Evolutionary conservation across 1,140 invertebrate species (phyloP).

Genomic region (Neelides sp.): DNA sequence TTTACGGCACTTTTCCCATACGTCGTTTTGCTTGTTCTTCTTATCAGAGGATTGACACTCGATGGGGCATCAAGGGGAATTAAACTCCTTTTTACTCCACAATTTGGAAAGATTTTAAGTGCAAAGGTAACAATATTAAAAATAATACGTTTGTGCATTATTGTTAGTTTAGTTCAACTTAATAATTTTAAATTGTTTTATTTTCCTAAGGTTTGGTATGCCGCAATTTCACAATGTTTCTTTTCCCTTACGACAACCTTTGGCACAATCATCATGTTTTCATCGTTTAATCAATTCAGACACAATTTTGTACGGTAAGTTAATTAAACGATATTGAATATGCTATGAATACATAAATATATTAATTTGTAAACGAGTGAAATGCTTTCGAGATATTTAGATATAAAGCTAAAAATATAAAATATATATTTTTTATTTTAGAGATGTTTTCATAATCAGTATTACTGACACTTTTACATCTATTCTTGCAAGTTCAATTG

Average conservation of each 20-base stretch:
- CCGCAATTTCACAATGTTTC: slow-evolving; percentile 38
- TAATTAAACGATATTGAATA: neutral
- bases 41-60: slow-evolving; percentile 39
- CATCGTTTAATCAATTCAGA: slow-evolving; percentile 39
- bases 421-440: slow-evolving; percentile 25
- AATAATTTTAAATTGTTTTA: too few relatives aligned
- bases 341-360: neutral
- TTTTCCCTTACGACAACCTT: slow-evolving; percentile 41
- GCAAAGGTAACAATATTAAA: too few relatives aligned
- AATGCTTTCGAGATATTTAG: neutral
- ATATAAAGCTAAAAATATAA: slow-evolving; percentile 5
- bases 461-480: slow-evolving; percentile 51
- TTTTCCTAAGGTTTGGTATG: slow-evolving; percentile 50
- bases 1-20: slow-evolving; percentile 43
- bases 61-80: slow-evolving; percentile 36
- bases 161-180: too few relatives aligned
- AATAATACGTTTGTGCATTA: too few relatives aligned
- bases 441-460: slow-evolving; percentile 42
- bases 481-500: slow-evolving; percentile 67
- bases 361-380: too few relatives aligned
- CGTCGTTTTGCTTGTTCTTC: slow-evolving; percentile 38
- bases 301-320: slow-evolving; percentile 39
- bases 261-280: slow-evolving; percentile 42
- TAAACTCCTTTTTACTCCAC: too few relatives aligned
- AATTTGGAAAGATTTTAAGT: too few relatives aligned